Evolutionary conservation across 2,113 vertebrate genomes (phyloP).

Genomic region (Notiomystis cincta): DNA sequence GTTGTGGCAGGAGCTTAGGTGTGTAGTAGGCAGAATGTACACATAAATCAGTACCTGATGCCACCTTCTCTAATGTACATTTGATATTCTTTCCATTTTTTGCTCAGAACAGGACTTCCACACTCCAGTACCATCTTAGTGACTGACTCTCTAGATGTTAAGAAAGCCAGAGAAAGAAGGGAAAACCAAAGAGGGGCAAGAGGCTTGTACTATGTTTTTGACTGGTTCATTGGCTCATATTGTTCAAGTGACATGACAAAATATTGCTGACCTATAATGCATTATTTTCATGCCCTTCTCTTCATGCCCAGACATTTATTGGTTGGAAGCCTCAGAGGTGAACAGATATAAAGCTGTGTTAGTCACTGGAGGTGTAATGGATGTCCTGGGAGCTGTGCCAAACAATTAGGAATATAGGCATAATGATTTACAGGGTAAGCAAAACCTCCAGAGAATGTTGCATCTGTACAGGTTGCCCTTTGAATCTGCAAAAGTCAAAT

Average conservation of each 20-base stretch:
- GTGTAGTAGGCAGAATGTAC: background rate
- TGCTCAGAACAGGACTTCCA: background rate
- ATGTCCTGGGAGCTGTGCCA: constrained; percentile 33
- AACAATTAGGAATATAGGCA: background rate
- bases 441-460: background rate
- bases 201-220: background rate
- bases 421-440: constrained; percentile 1
- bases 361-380: constrained; percentile 3
- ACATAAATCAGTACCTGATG: background rate
- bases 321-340: background rate
- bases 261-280: background rate
- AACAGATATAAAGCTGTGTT: background rate
- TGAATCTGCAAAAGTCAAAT: background rate
- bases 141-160: background rate
- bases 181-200: background rate
- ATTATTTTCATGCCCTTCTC: background rate
- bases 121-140: background rate
- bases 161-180: background rate
- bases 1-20: background rate
- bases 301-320: background rate
- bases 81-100: background rate
- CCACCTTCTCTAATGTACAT: background rate
- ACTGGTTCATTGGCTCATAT: background rate
- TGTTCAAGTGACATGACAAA: background rate
- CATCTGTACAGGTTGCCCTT: background rate